Evolutionary conservation across 2,888 invertebrate species (phyloP).

Genomic region (Epicampocera succincta): DNA sequence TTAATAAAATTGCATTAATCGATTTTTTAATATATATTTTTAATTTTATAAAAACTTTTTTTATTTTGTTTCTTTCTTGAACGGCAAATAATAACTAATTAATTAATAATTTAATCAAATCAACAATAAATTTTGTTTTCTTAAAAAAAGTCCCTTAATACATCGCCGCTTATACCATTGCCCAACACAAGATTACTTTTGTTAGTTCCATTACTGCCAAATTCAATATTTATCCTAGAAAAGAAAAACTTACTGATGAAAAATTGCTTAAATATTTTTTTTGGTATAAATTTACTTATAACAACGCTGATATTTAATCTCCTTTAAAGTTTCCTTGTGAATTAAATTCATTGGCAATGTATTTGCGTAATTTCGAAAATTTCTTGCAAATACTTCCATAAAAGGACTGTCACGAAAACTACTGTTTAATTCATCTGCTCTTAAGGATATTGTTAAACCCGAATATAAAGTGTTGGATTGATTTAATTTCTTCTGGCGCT

Average conservation of each 20-base stretch:
- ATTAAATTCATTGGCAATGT: constrained; percentile 33
- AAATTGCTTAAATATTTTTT: background rate
- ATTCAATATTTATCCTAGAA: constrained; percentile 27
- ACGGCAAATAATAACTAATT: too few species aligned
- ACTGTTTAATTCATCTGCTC: constrained; percentile 25
- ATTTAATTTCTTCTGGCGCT: background rate
- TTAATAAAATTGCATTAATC: too few species aligned
- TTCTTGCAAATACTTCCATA: constrained; percentile 51
- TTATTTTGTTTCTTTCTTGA: too few species aligned
- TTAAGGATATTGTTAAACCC: constrained; percentile 24
- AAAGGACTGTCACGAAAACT: constrained; percentile 52
- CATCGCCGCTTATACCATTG: constrained; percentile 23
- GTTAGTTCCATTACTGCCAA: constrained; percentile 28
- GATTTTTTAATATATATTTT: too few species aligned
- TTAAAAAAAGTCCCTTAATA: constrained; percentile 42
- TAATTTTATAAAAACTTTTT: too few species aligned
- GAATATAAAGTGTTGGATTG: background rate
- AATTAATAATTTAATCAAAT: background rate
- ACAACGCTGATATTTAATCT: background rate
- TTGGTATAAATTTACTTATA: constrained; percentile 26
- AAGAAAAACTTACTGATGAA: background rate
- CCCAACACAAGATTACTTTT: constrained; percentile 24
- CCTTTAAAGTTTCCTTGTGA: constrained; percentile 7
- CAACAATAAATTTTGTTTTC: background rate
- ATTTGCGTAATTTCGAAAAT: constrained; percentile 33